Evolutionary conservation across 2,113 vertebrate species (phyloP).

Genomic region (Lophochroa leadbeateri): DNA sequence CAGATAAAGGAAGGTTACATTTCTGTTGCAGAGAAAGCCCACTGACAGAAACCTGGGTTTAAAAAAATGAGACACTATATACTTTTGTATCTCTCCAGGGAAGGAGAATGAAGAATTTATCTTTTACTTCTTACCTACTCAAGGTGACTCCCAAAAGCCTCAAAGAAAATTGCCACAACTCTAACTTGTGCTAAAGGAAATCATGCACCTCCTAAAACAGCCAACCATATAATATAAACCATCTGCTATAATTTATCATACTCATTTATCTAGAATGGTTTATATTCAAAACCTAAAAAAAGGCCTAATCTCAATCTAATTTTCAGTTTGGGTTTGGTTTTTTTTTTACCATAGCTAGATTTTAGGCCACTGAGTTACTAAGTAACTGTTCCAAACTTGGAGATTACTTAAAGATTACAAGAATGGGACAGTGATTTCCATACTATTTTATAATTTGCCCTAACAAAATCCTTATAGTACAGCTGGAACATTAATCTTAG

Average conservation of each 20-base stretch:
- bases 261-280: background rate
- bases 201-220: background rate
- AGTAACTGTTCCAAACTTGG: background rate
- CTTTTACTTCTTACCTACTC: background rate
- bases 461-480: background rate
- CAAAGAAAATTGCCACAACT: background rate
- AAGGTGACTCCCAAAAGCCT: background rate
- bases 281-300: background rate
- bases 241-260: background rate
- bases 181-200: background rate
- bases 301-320: background rate
- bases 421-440: background rate
- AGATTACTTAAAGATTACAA: background rate
- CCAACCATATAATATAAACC: background rate
- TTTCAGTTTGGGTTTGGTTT: background rate
- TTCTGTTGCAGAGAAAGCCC: background rate
- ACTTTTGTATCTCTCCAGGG: background rate
- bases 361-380: background rate
- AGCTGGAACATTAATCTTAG: background rate
- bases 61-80: background rate
- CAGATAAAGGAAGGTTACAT: background rate
- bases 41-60: background rate
- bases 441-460: background rate
- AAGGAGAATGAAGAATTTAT: background rate
- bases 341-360: background rate